These are phyloP conservation scores for Himantopus leucocephalus DNA, from an alignment of 2,113 vertebrate species.

Conservation along the genomic window DNA sequence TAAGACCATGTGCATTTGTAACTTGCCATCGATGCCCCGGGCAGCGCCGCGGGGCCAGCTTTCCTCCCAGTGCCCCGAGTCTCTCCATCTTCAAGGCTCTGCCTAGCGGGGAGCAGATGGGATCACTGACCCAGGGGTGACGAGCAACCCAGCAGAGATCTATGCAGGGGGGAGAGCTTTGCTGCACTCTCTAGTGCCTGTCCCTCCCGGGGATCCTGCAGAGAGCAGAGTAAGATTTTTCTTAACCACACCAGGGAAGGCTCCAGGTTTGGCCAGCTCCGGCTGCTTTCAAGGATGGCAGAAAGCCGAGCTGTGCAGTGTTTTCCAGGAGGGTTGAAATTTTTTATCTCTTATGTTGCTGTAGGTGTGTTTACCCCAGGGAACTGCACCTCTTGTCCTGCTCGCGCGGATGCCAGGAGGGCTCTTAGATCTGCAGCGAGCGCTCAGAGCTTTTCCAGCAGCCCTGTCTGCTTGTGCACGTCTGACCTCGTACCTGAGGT, in stretches of 20 bases:
- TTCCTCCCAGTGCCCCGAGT: not conserved
- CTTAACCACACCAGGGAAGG: not conserved
- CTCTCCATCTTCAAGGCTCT: not conserved
- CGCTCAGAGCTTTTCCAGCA: not conserved
- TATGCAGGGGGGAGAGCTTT: not conserved
- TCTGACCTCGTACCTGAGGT: conserved; percentile 55
- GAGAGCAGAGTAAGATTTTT: not conserved
- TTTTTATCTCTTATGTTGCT: not conserved
- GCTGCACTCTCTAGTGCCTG: not conserved
- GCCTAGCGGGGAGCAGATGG: not conserved
- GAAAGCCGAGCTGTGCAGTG: not conserved
- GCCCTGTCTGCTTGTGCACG: not conserved
- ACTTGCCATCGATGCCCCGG: not conserved
- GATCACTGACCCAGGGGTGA: not conserved
- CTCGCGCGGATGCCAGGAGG: rapidly evolving
- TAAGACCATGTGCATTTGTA: not conserved
- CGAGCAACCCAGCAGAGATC: not conserved
- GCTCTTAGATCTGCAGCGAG: not conserved
- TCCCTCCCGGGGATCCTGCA: not conserved
- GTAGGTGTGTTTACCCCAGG: not conserved
- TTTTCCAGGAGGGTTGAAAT: not conserved
- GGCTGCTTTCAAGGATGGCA: not conserved
- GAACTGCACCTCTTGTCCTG: not conserved
- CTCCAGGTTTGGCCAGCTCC: not conserved
- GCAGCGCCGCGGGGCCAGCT: not conserved